These are phyloP conservation scores for Drosophila burlai DNA, from an alignment of 1,140 invertebrate genomes.

Conservation along the genomic window DNA sequence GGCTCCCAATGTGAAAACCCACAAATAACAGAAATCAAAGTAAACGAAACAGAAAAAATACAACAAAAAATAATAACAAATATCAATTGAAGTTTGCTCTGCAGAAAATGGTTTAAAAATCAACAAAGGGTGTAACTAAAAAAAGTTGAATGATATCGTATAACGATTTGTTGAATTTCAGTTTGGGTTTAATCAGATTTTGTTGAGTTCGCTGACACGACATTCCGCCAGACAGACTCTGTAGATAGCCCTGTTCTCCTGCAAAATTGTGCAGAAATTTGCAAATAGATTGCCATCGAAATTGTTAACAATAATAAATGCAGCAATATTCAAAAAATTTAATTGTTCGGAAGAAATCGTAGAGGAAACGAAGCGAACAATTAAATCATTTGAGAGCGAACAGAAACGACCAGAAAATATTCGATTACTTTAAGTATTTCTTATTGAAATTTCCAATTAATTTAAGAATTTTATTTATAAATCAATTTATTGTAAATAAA, in stretches of 20 bases:
- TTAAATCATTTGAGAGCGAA: neutral
- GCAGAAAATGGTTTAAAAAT: constrained; percentile 14
- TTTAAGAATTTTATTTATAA: neutral
- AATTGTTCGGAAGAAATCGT: neutral
- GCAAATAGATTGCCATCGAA: constrained; percentile 20
- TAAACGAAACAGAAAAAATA: constrained; percentile 4
- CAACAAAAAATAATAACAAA: constrained; percentile 26
- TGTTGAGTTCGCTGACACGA: constrained; percentile 32
- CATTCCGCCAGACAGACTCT: constrained; percentile 12
- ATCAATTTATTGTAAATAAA: neutral
- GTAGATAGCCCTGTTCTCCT: constrained; percentile 1
- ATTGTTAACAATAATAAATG: constrained; percentile 9
- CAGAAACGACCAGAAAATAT: neutral
- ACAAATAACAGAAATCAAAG: constrained; percentile 14
- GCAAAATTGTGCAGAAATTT: constrained; percentile 11
- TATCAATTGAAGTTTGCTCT: constrained; percentile 45
- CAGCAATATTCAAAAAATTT: constrained; percentile 5
- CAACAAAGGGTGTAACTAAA: constrained; percentile 14
- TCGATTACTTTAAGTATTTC: neutral
- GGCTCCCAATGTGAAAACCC: constrained; percentile 1
- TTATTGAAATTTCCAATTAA: neutral
- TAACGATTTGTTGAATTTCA: constrained; percentile 43
- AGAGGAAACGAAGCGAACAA: neutral
- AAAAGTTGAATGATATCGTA: constrained; percentile 35
- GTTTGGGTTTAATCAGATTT: constrained; percentile 41